These are phyloP conservation scores for Macrophya annulata DNA, from an alignment of 2,888 invertebrate genomes.

Conservation along the genomic window DNA sequence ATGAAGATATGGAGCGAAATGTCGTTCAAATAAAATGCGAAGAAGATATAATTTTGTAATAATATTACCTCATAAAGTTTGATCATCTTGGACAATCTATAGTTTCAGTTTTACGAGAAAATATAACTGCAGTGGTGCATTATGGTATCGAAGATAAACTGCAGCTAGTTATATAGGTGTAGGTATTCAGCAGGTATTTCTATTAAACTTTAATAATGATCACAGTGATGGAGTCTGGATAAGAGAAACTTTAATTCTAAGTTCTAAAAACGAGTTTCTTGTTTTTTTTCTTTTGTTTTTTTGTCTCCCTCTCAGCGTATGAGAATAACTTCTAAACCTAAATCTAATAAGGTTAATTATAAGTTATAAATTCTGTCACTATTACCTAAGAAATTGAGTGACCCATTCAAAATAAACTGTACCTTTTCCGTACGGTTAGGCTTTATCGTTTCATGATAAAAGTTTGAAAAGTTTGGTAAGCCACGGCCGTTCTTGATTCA, in stretches of 20 bases:
- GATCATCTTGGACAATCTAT: neutral
- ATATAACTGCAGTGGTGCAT: neutral
- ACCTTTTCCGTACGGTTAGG: neutral
- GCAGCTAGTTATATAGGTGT: neutral
- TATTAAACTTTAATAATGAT: conserved; percentile 21
- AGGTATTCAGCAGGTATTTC: neutral
- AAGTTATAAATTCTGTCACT: neutral
- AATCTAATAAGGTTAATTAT: neutral
- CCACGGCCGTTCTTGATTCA: neutral
- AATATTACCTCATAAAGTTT: neutral
- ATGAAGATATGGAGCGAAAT: neutral
- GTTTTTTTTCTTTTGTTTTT: neutral
- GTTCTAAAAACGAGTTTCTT: neutral
- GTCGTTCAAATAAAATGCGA: neutral
- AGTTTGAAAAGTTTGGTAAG: conserved; percentile 32
- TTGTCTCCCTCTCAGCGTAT: neutral
- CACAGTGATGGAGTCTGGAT: neutral
- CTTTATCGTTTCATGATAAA: conserved; percentile 3
- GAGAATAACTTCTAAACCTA: neutral
- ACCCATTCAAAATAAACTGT: neutral
- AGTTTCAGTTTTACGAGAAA: conserved; percentile 14
- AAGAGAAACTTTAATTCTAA: neutral
- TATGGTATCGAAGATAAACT: conserved; percentile 13
- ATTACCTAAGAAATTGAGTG: neutral
- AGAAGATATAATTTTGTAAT: neutral